Evolutionary conservation across 2,797 vertebrate genomes (phyloP).

Genomic region (Tinamus major): DNA sequence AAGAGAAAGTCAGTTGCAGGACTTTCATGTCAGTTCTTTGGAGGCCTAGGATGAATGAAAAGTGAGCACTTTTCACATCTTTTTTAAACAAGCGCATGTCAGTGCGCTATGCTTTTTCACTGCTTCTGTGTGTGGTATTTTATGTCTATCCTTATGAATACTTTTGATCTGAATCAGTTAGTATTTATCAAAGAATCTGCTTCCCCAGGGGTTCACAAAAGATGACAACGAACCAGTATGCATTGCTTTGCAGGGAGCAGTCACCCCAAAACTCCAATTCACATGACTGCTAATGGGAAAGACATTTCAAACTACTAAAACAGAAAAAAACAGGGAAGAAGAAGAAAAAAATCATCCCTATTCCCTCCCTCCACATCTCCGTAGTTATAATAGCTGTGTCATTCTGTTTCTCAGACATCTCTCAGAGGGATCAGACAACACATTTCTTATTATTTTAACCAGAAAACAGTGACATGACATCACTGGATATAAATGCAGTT

Average conservation of each 20-base stretch:
- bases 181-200: background rate
- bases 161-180: background rate
- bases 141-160: background rate
- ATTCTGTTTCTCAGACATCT: background rate
- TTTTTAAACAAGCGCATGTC: background rate
- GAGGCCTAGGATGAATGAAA: background rate
- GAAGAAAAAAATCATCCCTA: background rate
- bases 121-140: background rate
- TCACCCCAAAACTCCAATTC: background rate
- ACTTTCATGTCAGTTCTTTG: background rate
- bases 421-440: background rate
- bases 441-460: conserved; percentile 2
- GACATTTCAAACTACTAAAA: background rate
- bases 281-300: background rate
- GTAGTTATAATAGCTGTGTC: background rate
- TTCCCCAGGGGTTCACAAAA: background rate
- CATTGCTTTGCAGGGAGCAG: background rate
- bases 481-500: background rate
- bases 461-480: conserved; percentile 19
- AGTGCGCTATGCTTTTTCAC: background rate
- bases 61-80: background rate
- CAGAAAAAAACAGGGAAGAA: background rate
- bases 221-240: background rate
- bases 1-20: background rate
- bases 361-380: background rate